Conservation (phyloP, 1,140 invertebrate genomes). For the Melanaphis sacchari region DNA sequence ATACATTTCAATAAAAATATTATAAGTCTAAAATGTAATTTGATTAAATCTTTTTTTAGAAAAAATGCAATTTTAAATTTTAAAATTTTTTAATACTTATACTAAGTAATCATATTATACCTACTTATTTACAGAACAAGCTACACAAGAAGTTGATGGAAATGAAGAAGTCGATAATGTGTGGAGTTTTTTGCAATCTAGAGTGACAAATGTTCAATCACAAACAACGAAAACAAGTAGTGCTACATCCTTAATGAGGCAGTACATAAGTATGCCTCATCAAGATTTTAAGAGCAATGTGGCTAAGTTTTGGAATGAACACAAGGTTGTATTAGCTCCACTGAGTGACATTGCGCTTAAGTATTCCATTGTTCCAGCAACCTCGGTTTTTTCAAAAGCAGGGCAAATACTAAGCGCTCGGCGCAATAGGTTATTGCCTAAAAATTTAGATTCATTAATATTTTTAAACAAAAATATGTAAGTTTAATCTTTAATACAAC, state of each 20-base stretch:
- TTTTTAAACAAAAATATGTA: not conserved
- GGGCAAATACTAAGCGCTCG: constrained; percentile 57
- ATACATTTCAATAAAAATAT: not conserved
- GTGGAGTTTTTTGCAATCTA: not conserved
- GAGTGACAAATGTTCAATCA: not conserved
- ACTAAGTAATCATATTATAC: not conserved
- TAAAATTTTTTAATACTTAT: no score
- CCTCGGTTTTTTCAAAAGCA: constrained; percentile 64
- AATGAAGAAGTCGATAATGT: not conserved
- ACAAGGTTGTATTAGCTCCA: not conserved
- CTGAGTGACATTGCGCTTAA: constrained; percentile 36
- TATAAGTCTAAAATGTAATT: not conserved
- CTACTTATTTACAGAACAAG: not conserved
- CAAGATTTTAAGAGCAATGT: not conserved
- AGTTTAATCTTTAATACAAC: not conserved
- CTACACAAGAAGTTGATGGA: not conserved
- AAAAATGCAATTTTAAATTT: not conserved
- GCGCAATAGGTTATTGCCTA: constrained; percentile 49
- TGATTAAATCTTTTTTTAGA: no score
- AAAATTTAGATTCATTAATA: not conserved
- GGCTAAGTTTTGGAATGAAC: not conserved
- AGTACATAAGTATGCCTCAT: constrained; percentile 1
- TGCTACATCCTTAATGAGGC: not conserved
- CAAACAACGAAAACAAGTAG: not conserved
- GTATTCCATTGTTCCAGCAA: constrained; percentile 62